Base-by-base conservation (phyloP, 2,113 vertebrate species). In the Gallinago media region DNA sequence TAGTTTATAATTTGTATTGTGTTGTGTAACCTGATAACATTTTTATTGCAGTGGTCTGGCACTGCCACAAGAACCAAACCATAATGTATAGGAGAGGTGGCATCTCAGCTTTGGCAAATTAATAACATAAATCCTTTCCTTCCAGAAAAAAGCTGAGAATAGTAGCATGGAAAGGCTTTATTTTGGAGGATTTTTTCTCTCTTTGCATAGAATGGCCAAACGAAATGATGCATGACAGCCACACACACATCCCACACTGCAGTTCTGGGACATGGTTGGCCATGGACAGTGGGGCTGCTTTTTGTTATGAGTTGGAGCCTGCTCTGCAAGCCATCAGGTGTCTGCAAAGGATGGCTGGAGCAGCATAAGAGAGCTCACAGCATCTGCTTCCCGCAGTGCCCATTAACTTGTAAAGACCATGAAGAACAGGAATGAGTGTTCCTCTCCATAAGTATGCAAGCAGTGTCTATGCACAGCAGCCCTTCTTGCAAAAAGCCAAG, bases 1-100 rank as follows among this genome's bases (percentile, higher is more conserved):
- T 85, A 59, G 66, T 72, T 96, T 85, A 42, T 55, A 71, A 27
- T 93, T 92, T 90, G 29, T 42, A 40, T 67, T 82, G 38, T 74
- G 44, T 47, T 93, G 20, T 71, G 61, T 80, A 93, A 72, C 32
- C 34, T 80, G n/a, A 22, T 88, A 92, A 71, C 19, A 11, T 81
- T 89, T 78, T 80, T 72, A 38, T 52, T 54, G 54, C 47, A 42
- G 55, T 66, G 22, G 8, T 90, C 68, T 97, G 61, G 40, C 11
- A 38, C 52, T 84, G 46, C 54, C 81, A 42, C 4, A 14, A 67
- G 46, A 34, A 42, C 27, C 9, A 42, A 52, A 56, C 15, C 0
- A 1, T 44, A 73, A 59, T 23, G 2, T 55, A 22, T 15, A 42
- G 50, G 20, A 52, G 22, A 77, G 14, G 19, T 9, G 23, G 29